Conservation (phyloP, 2,797 vertebrate species). For the Rhyacichthys aspro region DNA sequence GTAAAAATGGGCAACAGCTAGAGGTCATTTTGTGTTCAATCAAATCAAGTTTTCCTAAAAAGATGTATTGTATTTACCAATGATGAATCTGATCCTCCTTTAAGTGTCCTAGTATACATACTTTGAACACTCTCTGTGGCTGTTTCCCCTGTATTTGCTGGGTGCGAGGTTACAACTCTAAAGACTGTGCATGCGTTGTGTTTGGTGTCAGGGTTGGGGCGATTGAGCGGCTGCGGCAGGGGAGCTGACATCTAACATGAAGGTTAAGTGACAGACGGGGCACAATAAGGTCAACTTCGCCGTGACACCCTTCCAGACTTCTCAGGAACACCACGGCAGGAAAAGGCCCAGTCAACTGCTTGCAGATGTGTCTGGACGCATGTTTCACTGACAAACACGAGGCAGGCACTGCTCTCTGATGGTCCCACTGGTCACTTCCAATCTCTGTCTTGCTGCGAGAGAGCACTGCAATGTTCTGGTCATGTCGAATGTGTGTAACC, state of each 20-base stretch:
- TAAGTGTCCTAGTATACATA: neutral
- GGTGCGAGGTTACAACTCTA: constrained; percentile 71
- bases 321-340: constrained; percentile 73
- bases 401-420: constrained; percentile 77
- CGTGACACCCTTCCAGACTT: constrained; percentile 79
- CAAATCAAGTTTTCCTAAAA: too few relatives aligned
- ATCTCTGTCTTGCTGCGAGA: constrained; percentile 73
- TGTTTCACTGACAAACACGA: constrained; percentile 78
- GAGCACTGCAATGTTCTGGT: constrained; percentile 55
- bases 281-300: constrained; percentile 78
- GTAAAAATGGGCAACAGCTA: too few relatives aligned
- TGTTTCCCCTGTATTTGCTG: constrained; percentile 39
- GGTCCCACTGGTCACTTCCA: constrained; percentile 80
- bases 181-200: constrained; percentile 46
- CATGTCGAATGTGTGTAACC: constrained; percentile 52
- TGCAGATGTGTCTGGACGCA: constrained; percentile 82
- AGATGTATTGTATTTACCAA: too few relatives aligned
- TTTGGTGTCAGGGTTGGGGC: constrained; percentile 61
- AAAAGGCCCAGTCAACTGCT: constrained; percentile 81
- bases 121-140: constrained; percentile 11
- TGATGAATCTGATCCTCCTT: too few relatives aligned
- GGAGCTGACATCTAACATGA: constrained; percentile 78
- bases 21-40: too few relatives aligned
- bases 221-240: constrained; percentile 65
- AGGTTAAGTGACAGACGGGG: constrained; percentile 83